These are phyloP conservation scores for Hexactinellida sp. DNA, from an alignment of 37 sponge, comb jelly and placozoan species.

Conservation along the genomic window DNA sequence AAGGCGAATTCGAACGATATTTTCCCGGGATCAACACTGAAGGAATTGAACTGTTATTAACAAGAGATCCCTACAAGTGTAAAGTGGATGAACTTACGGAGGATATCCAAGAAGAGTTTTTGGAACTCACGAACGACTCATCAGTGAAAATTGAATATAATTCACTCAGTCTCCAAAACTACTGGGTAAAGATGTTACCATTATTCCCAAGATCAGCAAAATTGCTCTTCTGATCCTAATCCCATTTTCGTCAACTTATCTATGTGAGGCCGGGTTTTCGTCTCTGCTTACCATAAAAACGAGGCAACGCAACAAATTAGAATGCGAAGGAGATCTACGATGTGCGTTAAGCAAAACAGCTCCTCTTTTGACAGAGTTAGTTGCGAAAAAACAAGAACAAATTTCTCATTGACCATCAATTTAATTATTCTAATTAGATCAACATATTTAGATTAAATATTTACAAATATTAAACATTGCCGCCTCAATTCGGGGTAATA, in stretches of 20 bases:
- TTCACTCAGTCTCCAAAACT: slow-evolving; percentile 11
- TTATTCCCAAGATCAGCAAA: neutral
- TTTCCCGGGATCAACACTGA: neutral
- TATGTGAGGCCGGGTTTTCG: slow-evolving; percentile 17
- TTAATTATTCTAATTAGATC: neutral
- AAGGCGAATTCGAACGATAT: slow-evolving; percentile 1
- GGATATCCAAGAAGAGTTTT: slow-evolving; percentile 5
- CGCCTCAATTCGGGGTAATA: slow-evolving; percentile 15
- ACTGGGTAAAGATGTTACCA: slow-evolving; percentile 8
- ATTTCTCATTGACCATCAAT: neutral
- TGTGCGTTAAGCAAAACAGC: neutral
- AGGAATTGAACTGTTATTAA: neutral
- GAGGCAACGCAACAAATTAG: neutral
- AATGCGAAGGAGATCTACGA: neutral
- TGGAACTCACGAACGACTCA: slow-evolving; percentile 15
- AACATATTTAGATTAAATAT: neutral
- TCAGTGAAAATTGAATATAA: slow-evolving; percentile 14
- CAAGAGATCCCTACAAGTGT: neutral
- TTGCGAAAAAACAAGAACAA: slow-evolving; percentile 11
- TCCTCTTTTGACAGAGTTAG: slow-evolving; percentile 3
- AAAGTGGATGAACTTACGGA: slow-evolving; percentile 1
- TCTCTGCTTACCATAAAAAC: neutral
- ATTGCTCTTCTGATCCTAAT: slow-evolving; percentile 12
- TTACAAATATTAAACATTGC: neutral
- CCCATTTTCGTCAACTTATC: too few relatives aligned